These are phyloP conservation scores for Psylliodes chrysocephalus DNA, from an alignment of 2,888 invertebrate species.

Conservation along the genomic window DNA sequence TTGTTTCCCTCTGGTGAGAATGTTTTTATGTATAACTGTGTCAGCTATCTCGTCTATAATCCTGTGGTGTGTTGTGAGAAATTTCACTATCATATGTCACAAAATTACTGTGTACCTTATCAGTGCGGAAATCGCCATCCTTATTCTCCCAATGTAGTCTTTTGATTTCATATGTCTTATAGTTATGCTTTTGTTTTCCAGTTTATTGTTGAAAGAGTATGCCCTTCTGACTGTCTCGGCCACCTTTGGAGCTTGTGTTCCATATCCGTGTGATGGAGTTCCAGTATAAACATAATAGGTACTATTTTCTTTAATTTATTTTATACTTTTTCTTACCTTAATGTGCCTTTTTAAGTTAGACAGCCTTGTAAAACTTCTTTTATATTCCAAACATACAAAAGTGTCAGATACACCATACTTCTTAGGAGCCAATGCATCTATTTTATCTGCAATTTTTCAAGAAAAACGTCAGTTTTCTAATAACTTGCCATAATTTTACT, in stretches of 20 bases:
- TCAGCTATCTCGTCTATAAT: slow-evolving; percentile 10
- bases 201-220: slow-evolving; percentile 44
- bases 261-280: slow-evolving; percentile 49
- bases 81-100: slow-evolving; percentile 40
- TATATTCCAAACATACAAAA: no score
- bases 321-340: no score
- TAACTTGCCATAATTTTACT: no score
- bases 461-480: no score
- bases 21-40: neutral
- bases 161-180: neutral
- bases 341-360: no score
- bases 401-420: no score
- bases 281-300: slow-evolving; percentile 45
- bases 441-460: no score
- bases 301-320: no score
- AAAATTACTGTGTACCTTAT: slow-evolving; percentile 46
- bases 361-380: no score
- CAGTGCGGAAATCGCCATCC: slow-evolving; percentile 42
- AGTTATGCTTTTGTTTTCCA: slow-evolving; percentile 19
- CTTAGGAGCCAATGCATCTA: no score
- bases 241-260: slow-evolving; percentile 50
- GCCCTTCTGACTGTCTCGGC: slow-evolving; percentile 47
- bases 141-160: slow-evolving; percentile 42
- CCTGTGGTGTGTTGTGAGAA: slow-evolving; percentile 24
- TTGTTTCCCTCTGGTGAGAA: slow-evolving; percentile 45